phyloP scores from a whole-genome alignment of 2,888 invertebrate species.

The Chymomyza procnemis region DNA sequence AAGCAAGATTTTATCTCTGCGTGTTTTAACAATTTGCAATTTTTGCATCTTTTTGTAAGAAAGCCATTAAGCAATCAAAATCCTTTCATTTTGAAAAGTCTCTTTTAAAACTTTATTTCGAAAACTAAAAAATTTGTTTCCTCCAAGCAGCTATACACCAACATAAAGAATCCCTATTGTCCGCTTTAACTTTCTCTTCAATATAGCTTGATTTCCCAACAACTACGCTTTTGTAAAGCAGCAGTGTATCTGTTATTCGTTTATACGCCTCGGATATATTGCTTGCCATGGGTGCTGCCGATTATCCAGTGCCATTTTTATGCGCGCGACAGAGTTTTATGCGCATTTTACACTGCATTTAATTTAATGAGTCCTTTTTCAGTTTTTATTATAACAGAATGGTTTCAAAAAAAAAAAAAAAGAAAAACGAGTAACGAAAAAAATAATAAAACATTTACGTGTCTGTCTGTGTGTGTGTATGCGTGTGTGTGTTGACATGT shows the following conservation, averaged over 20 bases:
- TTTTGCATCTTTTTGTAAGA: too few relatives aligned
- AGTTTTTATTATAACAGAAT: conserved; percentile 48
- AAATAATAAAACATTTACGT: neutral
- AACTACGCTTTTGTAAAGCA: neutral
- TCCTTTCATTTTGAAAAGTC: too few relatives aligned
- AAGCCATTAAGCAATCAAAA: too few relatives aligned
- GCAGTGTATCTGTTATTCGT: neutral
- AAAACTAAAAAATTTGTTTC: too few relatives aligned
- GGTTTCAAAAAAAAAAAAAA: conserved; percentile 1
- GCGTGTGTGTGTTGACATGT: conserved; percentile 2
- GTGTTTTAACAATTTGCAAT: too few relatives aligned
- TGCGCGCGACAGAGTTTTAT: conserved; percentile 57
- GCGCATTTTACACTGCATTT: conserved; percentile 74
- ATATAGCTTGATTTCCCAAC: too few relatives aligned
- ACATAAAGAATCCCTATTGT: too few relatives aligned
- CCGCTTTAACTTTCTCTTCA: too few relatives aligned
- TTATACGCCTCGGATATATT: neutral
- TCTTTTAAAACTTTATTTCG: too few relatives aligned
- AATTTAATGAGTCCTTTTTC: conserved; percentile 71
- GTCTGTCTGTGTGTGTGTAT: neutral
- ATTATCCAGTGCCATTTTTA: conserved; percentile 18
- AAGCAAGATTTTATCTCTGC: too few relatives aligned
- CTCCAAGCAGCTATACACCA: too few relatives aligned
- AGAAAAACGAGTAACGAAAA: too few relatives aligned
- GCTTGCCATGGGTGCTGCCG: neutral